Evolutionary conservation across 2,797 vertebrate species (phyloP).

Genomic region (Gadopsis marmoratus): DNA sequence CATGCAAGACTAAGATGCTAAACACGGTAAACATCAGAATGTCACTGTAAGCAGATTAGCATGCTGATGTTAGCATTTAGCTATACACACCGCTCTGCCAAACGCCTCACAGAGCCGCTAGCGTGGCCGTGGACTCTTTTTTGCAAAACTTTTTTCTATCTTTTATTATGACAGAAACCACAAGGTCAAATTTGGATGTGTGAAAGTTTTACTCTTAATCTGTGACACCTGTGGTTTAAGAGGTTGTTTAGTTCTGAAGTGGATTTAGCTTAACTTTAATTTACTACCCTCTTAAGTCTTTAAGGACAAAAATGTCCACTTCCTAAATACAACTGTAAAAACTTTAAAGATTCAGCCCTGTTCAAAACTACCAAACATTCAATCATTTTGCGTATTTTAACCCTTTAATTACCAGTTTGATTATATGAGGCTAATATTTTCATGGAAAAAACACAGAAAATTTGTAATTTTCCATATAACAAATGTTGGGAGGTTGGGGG

Average conservation of each 20-base stretch:
- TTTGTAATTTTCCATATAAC: no score
- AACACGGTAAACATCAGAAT: neutral
- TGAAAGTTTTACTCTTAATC: neutral
- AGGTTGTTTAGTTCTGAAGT: neutral
- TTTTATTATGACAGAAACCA: neutral
- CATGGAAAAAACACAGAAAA: no score
- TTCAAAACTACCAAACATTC: no score
- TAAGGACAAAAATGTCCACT: neutral
- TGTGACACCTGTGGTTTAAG: neutral
- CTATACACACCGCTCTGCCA: neutral
- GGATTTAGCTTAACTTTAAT: neutral
- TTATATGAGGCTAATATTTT: no score
- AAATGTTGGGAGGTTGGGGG: no score
- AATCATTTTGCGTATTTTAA: no score
- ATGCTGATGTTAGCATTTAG: neutral
- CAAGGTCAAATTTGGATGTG: neutral
- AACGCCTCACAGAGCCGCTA: neutral
- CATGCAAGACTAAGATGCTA: neutral
- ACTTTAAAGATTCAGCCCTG: no score
- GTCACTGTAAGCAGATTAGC: neutral
- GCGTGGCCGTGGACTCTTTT: neutral
- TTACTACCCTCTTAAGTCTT: no score
- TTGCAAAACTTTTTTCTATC: neutral
- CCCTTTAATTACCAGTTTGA: no score
- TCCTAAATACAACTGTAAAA: no score